Evolutionary conservation across 2,888 invertebrate genomes (phyloP).

Genomic region (Latrodectus elegans): DNA sequence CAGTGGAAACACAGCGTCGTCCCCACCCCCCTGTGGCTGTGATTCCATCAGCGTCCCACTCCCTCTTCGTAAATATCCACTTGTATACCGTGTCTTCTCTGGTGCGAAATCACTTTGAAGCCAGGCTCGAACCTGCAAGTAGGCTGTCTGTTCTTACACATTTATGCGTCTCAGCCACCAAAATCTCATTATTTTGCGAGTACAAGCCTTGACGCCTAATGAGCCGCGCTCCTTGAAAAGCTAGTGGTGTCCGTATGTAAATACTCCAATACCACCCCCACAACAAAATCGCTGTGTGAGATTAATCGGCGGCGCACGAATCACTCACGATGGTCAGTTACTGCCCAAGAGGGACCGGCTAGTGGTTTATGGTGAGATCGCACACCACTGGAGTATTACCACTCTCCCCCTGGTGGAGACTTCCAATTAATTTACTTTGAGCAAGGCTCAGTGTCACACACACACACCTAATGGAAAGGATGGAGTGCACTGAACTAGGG

Average conservation of each 20-base stretch:
- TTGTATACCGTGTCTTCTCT: constrained; percentile 8
- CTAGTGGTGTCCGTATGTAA: not conserved
- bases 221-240: constrained; percentile 53
- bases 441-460: not conserved
- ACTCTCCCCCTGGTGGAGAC: not conserved
- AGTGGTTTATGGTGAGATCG: constrained; percentile 50
- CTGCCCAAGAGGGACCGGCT: constrained; percentile 35
- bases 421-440: not conserved
- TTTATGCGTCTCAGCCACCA: constrained; percentile 34
- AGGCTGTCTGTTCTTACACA: constrained; percentile 25
- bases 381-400: constrained; percentile 45
- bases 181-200: constrained; percentile 52
- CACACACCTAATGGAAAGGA: too few relatives aligned
- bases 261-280: not conserved
- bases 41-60: constrained; percentile 9
- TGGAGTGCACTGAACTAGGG: too few relatives aligned
- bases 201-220: constrained; percentile 36
- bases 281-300: constrained; percentile 13
- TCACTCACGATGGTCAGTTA: constrained; percentile 58
- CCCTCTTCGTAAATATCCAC: constrained; percentile 19
- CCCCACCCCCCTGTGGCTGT: not conserved
- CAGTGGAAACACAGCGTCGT: not conserved
- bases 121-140: not conserved
- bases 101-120: not conserved
- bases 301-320: constrained; percentile 51